Evolutionary conservation across 2,888 invertebrate genomes (phyloP).

Genomic region (Eurois occulta): DNA sequence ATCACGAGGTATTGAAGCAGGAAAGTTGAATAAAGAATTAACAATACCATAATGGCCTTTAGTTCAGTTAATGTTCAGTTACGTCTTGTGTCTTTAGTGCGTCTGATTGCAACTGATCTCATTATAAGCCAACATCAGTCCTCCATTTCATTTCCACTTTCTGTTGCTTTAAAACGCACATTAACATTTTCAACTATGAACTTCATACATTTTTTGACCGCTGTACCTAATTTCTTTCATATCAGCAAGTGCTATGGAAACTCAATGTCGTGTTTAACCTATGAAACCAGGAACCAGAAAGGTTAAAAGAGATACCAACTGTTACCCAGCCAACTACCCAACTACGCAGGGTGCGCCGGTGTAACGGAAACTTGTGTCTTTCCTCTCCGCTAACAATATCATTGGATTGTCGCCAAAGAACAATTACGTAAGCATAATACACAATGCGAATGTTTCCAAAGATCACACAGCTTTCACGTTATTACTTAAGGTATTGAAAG

Average conservation of each 20-base stretch:
- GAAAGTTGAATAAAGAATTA: not conserved
- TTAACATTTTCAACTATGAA: not conserved
- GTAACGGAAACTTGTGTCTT: not conserved
- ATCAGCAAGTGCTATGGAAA: not conserved
- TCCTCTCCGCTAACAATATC: slow-evolving; percentile 5
- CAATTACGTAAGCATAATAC: slow-evolving; percentile 43
- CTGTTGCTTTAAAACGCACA: not conserved
- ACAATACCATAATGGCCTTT: not conserved
- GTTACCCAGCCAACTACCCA: not conserved
- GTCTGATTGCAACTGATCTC: not conserved
- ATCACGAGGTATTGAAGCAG: not conserved
- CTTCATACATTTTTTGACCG: not conserved
- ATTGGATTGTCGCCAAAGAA: slow-evolving; percentile 38
- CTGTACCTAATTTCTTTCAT: not conserved
- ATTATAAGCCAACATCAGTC: not conserved
- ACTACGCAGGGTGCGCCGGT: not conserved
- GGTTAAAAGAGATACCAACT: not conserved
- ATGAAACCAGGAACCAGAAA: too few species aligned
- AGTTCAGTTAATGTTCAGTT: not conserved
- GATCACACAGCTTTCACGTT: slow-evolving; percentile 59
- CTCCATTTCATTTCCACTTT: too few species aligned
- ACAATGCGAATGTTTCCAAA: slow-evolving; percentile 53
- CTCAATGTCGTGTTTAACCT: not conserved
- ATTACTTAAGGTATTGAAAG: slow-evolving; percentile 34
- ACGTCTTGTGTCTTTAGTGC: not conserved